Evolutionary conservation across 2,888 invertebrate genomes (phyloP), one percentile per base, ranked within the genome.

Genomic region (Cylloceria caligata): DNA sequence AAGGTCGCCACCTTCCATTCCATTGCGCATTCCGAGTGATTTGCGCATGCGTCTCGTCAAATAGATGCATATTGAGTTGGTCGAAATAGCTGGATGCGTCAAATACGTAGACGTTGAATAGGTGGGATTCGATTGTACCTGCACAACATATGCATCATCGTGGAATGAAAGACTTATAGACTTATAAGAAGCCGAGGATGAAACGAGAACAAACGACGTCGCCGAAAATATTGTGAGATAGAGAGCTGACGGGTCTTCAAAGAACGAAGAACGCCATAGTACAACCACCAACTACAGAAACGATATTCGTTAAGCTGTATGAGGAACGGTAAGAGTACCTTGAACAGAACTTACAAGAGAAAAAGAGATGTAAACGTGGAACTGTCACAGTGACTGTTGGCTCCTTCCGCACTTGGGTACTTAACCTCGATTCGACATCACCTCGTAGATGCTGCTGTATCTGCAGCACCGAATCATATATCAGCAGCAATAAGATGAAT

Each of bases 341-440:
- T 36, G 34, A 62, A 42, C 11, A n/a, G 42, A 13, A 49, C 30
- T 49, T 19, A n/a, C 36, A 47, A 64, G 73, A 49, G 47, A 34
- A 19, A 49, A 19, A 5, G 21, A 19, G 67, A 49, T 30, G 65
- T 47, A 67, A 67, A 67, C 34, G 47, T 36, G 47, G 45, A 74
- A 80, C 68, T 49, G 24, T 49, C 74, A 78, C 78, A 83, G 78
- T 79, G 83, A 81, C 78, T 81, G 75, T 83, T 72, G 78, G 57
- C 69, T 83, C 45, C 75, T 78, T 83, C 75, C 62, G 73, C 74
- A 52, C 67, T 55, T 72, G 64, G 49, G 36, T 65, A 83, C 83
- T 84, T 84, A 81, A 84, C 84, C 84, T 68, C 75, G 74, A 83
- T 83, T 62, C 60, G 7, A 19, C 77, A 19, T 39, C 68, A 39